phyloP scores from a whole-genome alignment of 2,797 vertebrate genomes.

The Hipposideros larvatus region DNA sequence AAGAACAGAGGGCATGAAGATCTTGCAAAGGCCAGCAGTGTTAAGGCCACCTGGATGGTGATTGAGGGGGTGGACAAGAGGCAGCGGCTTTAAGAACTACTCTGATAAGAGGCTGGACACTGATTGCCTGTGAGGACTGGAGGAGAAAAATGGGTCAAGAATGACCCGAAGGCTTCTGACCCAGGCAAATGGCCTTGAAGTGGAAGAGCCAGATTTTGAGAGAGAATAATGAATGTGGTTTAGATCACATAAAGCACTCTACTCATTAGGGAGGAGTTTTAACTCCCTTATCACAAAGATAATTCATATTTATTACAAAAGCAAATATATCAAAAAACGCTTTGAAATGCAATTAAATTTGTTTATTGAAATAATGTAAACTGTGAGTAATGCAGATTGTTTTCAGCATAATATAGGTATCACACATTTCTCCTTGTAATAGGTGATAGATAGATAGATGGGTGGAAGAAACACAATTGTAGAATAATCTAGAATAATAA shows the following conservation, averaged over 20 bases:
- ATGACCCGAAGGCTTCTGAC: not conserved
- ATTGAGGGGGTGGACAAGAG: not conserved
- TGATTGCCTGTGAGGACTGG: not conserved
- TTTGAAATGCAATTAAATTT: constrained; percentile 34
- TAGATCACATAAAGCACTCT: not conserved
- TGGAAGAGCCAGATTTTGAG: not conserved
- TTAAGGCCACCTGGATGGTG: not conserved
- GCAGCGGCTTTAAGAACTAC: not conserved
- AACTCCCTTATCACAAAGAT: not conserved
- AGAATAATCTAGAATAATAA: constrained; percentile 43
- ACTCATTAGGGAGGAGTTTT: constrained; percentile 42
- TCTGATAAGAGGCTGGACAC: not conserved
- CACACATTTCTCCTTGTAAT: constrained; percentile 29
- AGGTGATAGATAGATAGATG: not conserved
- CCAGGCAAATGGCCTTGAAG: not conserved
- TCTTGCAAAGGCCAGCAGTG: not conserved
- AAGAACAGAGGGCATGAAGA: not conserved
- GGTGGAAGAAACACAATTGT: not conserved
- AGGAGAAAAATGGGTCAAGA: not conserved
- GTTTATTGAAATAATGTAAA: constrained; percentile 71
- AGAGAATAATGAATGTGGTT: not conserved
- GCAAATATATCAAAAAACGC: constrained; percentile 40
- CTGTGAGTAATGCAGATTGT: constrained; percentile 20
- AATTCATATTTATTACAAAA: constrained; percentile 20
- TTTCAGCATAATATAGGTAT: constrained; percentile 18